These are phyloP conservation scores for Leiothrix lutea DNA, from an alignment of 2,113 vertebrate species.

Conservation along the genomic window DNA sequence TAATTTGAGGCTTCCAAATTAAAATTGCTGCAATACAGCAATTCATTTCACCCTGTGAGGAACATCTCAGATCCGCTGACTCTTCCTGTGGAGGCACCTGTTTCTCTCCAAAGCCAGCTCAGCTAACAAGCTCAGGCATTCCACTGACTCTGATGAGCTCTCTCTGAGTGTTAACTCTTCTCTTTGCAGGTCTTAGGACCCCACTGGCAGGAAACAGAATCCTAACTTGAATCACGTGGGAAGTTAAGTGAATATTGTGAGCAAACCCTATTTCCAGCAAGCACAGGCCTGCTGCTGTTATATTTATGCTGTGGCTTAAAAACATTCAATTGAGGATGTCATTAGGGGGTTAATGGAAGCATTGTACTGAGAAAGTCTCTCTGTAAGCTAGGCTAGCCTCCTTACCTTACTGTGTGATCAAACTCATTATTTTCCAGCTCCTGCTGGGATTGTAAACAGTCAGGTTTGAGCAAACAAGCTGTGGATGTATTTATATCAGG, in stretches of 20 bases:
- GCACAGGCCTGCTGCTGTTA: background rate
- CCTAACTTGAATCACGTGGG: background rate
- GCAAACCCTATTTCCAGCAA: background rate
- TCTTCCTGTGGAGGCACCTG: slow-evolving; percentile 54
- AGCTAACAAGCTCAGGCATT: background rate
- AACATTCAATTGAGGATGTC: background rate
- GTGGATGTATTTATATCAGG: slow-evolving; percentile 38
- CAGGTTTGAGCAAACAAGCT: slow-evolving; percentile 34
- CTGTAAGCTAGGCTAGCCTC: background rate
- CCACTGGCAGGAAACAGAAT: background rate
- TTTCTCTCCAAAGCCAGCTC: background rate
- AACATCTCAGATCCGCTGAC: slow-evolving; percentile 47
- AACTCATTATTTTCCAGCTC: slow-evolving; percentile 37
- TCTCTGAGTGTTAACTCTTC: background rate
- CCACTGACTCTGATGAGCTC: background rate
- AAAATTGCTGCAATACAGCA: slow-evolving; percentile 58
- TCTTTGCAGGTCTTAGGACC: background rate
- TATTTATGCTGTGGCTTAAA: background rate
- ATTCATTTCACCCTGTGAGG: slow-evolving; percentile 59
- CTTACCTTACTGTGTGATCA: slow-evolving; percentile 7
- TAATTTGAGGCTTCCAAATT: slow-evolving; percentile 62
- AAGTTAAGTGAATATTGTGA: background rate
- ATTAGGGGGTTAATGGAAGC: slow-evolving; percentile 35
- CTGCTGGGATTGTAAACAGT: slow-evolving; percentile 47
- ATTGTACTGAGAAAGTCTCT: background rate